Evolutionary conservation across 37 sponge, comb jelly and placozoan species (phyloP), one percentile per base, ranked within the genome.

Genomic region (Hormiphora californensis): DNA sequence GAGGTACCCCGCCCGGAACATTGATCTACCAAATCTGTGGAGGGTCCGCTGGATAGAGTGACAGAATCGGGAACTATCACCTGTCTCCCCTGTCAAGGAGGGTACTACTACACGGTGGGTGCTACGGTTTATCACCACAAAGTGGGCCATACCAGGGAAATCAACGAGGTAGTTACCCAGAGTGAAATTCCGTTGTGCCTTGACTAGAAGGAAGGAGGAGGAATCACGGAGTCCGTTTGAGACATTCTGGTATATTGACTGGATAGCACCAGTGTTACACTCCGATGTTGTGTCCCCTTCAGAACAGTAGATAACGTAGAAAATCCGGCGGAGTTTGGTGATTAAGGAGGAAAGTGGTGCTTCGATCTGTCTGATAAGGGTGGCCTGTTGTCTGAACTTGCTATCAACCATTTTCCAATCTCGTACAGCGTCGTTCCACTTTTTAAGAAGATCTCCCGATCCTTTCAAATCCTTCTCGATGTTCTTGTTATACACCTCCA

Each of bases 81-180:
- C 81, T 33, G 40, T 22, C 21, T 22, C 46, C 0, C 81, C 81
- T 27, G 28, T 30, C 25, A 73, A 36, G 3, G 36, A 41, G 0
- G 81, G 81, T 0, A 73, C 81, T 41, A 73, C 38, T 11, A 73
- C 25, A 23, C 43, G 40, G 35, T 73, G 40, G 23, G 12, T 1
- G 27, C 46, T 73, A 43, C 81, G 35, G 1, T 73, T 17, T 40
- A 73, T 41, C 46, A 73, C 46, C 41, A 39, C 39, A 36, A 73
- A 73, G 81, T 73, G 81, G 46, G 43, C 35, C 4, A 73, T 73
- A 1, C 81, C 81, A 4, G 68, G 81, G 81, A 73, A 73, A 28
- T 73, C 81, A 4, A 46, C 40, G 44, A 73, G 81, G 81, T 73
- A 73, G 81, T 73, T 73, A 0, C 81, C 81, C 28, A 73, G 81